These are phyloP conservation scores for Rattus norvegicus DNA, from an alignment of 2,113 vertebrate genomes.

Conservation along the genomic window DNA sequence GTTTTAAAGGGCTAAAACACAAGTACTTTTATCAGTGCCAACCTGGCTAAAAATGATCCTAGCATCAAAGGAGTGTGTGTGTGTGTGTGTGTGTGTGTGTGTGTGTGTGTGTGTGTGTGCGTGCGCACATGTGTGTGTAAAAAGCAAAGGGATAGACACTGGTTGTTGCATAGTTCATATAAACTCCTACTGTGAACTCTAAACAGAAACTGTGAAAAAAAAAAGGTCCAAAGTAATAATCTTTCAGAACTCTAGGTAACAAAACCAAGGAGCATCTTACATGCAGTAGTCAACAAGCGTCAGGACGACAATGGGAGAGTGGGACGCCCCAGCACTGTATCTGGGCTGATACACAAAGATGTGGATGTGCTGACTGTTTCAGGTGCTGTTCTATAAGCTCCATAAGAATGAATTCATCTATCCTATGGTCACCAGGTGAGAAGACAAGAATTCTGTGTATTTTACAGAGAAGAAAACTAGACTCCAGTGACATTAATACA, in stretches of 20 bases:
- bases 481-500: background rate
- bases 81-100: background rate
- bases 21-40: background rate
- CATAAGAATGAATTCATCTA: background rate
- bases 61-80: background rate
- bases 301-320: background rate
- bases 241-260: background rate
- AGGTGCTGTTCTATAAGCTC: background rate
- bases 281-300: background rate
- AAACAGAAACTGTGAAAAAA: background rate
- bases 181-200: background rate
- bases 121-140: background rate
- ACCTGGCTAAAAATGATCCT: background rate
- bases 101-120: background rate
- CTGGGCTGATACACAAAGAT: background rate
- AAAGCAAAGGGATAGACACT: background rate
- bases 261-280: background rate
- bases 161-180: background rate
- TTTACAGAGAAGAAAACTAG: background rate
- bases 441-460: background rate
- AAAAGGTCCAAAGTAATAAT: background rate
- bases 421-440: background rate
- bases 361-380: background rate
- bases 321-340: background rate
- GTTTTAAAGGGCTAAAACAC: slow-evolving; percentile 34